Percentiles rank a stretch among this genome's conserved stretches.
These are phyloP conservation scores for Heterotis niloticus DNA, from an alignment of 2,113 vertebrate species.

Conservation along the genomic window DNA sequence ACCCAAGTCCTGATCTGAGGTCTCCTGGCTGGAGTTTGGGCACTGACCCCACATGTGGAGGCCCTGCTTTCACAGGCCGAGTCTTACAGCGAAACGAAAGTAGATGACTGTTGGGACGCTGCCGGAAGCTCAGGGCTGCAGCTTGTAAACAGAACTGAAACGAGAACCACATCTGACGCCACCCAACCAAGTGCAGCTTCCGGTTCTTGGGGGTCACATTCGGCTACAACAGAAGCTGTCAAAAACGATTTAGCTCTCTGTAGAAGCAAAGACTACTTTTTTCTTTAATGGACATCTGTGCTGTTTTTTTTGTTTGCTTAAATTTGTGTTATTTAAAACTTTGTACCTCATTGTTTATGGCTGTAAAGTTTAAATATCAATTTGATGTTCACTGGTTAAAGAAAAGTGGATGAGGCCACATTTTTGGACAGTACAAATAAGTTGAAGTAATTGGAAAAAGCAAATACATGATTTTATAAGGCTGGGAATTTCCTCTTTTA, in stretches of 20 bases:
- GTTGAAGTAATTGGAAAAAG: too few relatives aligned
- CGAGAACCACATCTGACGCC: not conserved
- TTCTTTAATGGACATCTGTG: not conserved
- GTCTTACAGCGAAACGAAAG: not conserved
- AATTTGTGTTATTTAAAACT: not conserved
- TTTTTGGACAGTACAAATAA: too few relatives aligned
- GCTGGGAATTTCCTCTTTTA: too few relatives aligned
- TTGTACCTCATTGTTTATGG: too few relatives aligned
- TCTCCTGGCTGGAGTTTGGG: not conserved
- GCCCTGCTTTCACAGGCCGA: not conserved
- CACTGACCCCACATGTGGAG: not conserved
- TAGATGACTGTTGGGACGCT: not conserved
- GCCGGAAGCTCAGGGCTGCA: not conserved
- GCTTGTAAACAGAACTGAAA: slow-evolving; percentile 25
- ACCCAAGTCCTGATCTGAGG: not conserved
- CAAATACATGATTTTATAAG: too few relatives aligned
- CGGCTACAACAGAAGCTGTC: not conserved
- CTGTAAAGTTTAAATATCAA: too few relatives aligned
- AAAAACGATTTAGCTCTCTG: not conserved
- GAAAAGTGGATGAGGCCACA: too few relatives aligned
- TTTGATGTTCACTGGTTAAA: too few relatives aligned
- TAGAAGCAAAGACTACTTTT: too few relatives aligned
- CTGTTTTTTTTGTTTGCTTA: not conserved
- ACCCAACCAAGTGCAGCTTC: not conserved
- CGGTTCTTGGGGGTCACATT: not conserved